Base-by-base conservation (phyloP, 2,797 vertebrate genomes). In the Neoniphon sammara region DNA sequence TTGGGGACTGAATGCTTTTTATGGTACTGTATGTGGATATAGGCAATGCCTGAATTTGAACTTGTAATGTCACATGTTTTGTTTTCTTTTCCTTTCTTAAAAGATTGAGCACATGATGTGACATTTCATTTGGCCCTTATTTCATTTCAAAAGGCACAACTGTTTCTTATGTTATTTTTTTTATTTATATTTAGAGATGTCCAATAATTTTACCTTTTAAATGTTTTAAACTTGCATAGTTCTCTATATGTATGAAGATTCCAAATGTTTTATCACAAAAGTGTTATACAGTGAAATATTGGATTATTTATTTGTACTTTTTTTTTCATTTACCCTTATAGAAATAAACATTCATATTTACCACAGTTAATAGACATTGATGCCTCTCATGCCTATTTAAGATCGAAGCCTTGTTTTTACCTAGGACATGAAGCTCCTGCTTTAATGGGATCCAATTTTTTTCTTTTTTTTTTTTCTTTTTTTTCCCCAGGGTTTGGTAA, bases 81-180 rank as follows among this genome's bases (percentile, higher is more conserved):
- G 81, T 89, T 85, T 85, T 31, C 30, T 25, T 60, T 54, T 31
- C 30, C 18, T 60, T 54, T 81, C 54, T 74, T 66, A 90, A 88
- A 91, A 88, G 91, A 92, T 94, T 90, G 87, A 92, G 91, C 93
- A 95, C 89, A 93, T 94, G 11, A 79, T 88, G 81, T 93, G 91
- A 93, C 82, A 78, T 91, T 93, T 93, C 87, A 89, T 94, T 94
- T 92, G 85, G 86, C 88, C 71, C 67, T 91, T 84, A 89, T 93
- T 92, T 94, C 69, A 90, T 90, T 93, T 92, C 84, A 88, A 94
- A 93, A 89, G 88, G 75, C 86, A 94, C 89, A 87, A 77, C 73
- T 74, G 20, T 89, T 91, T 82, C 58, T 85, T 89, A 82, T 86
- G 4, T 66, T 86, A 30, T 93, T 93, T 93, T 93, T 27, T 95